Evolutionary conservation across 2,113 vertebrate genomes (phyloP), one percentile per base, ranked within the genome.

Genomic region (Dasypus novemcinctus): DNA sequence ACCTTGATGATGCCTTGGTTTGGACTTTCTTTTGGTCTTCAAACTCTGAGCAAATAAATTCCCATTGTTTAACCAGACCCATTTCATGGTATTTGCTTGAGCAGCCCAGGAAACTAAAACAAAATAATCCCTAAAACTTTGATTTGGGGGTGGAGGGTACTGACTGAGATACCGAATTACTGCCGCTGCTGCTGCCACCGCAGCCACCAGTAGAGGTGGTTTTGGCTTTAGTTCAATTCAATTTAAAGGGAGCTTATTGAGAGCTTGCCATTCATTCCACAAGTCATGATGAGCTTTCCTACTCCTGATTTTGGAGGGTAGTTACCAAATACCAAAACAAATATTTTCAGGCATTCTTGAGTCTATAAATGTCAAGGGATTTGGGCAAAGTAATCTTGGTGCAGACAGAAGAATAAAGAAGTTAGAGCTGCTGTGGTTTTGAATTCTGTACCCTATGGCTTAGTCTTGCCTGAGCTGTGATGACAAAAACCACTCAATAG

Each of bases 261-360:
- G 31, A 7, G 7, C 69, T 75, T 64, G 27, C 54, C n/a, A 66
- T 52, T 79, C 43, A 64, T 29, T 31, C 57, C 31, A 74, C 5
- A 9, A 63, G 27, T 36, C 33, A 49, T 1, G 3, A 78, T 11
- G 21, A 41, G 11, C 25, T 71, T n/a, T 23, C 76, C 54, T 64
- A 59, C 3, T n/a, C 20, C 4, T 57, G 68, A 76, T 17, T 23
- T 25, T 68, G 43, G 43, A 89, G 25, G 64, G 23, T 69, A 63
- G 61, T 85, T 81, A 63, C 17, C 54, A 57, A 57, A 57, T 57
- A 46, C 29, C 59, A 76, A 17, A 46, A 49, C 29, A 87, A 36
- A 38, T 17, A 46, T 68, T 68, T 91, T 69, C 61, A 93, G 49
- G 36, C 82, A 87, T 63, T 90, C 3, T 27, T 27, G 61, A 54